A percentile compares a stretch with the other conserved stretches of the same genome.
These are phyloP conservation scores for Chironomus tepperi DNA, from an alignment of 1,140 invertebrate genomes.

Conservation along the genomic window DNA sequence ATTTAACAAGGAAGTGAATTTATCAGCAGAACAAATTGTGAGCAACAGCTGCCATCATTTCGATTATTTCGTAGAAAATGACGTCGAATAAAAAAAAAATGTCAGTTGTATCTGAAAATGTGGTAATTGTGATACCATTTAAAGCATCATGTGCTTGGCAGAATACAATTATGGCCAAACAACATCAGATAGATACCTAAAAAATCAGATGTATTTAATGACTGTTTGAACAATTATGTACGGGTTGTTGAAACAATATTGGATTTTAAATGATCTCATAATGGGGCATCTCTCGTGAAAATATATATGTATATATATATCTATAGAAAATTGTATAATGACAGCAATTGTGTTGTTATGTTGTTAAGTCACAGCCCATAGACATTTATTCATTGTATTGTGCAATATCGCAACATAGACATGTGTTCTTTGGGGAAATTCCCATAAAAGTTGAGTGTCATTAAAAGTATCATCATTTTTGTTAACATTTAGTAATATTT, in stretches of 20 bases:
- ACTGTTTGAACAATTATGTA: neutral
- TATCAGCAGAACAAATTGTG: no score
- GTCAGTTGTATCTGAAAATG: neutral
- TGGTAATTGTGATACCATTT: constrained; percentile 6
- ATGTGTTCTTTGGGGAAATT: neutral
- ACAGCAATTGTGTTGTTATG: neutral
- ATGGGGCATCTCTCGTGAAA: neutral
- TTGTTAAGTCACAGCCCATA: neutral
- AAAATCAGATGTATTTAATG: neutral
- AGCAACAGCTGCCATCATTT: no score
- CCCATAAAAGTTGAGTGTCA: neutral
- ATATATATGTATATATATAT: no score
- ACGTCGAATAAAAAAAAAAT: no score
- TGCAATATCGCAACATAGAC: neutral
- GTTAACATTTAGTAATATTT: neutral
- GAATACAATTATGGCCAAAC: neutral
- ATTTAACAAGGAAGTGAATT: no score
- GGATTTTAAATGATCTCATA: neutral
- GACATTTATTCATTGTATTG: neutral
- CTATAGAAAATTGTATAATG: neutral
- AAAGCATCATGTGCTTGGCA: neutral
- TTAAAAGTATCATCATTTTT: neutral
- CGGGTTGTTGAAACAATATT: constrained; percentile 2
- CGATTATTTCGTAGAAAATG: no score
- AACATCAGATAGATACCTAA: neutral